A percentile compares a stretch with the other conserved stretches of the same genome.
Conservation (phyloP, 35 echinoderm and acorn worm species). For the Diadema setosum region DNA sequence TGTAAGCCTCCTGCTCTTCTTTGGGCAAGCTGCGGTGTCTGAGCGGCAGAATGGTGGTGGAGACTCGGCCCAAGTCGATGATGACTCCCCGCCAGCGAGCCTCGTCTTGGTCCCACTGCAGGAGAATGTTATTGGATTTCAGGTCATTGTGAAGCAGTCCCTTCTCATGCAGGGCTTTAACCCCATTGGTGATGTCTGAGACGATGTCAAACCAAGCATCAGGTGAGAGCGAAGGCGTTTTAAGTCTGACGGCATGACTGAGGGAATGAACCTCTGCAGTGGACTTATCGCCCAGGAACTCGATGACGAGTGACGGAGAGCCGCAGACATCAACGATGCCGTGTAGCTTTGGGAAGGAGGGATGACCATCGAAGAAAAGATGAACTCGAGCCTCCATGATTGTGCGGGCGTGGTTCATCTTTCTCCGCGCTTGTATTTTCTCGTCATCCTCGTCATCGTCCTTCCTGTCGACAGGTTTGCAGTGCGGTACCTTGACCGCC, state of each 20-base stretch:
- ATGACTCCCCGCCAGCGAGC: neutral
- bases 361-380: neutral
- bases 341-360: neutral
- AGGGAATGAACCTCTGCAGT: neutral
- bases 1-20: neutral
- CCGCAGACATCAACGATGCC: neutral
- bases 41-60: neutral
- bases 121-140: neutral
- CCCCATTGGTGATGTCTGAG: neutral
- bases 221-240: neutral
- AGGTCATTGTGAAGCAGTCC: constrained; percentile 25
- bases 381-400: neutral
- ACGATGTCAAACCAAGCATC: neutral
- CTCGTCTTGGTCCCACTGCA: neutral
- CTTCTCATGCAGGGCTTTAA: neutral
- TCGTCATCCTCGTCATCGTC: neutral
- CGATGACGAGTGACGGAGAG: neutral
- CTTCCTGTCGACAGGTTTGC: neutral
- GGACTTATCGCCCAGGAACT: neutral
- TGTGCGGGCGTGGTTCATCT: neutral
- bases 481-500: neutral
- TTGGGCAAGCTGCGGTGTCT: neutral
- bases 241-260: neutral
- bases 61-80: constrained; percentile 13
- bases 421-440: neutral